A percentile compares a stretch with the other conserved stretches of the same genome.
Conservation (phyloP, 2,888 invertebrate genomes). For the Podotricha telesiphe region DNA sequence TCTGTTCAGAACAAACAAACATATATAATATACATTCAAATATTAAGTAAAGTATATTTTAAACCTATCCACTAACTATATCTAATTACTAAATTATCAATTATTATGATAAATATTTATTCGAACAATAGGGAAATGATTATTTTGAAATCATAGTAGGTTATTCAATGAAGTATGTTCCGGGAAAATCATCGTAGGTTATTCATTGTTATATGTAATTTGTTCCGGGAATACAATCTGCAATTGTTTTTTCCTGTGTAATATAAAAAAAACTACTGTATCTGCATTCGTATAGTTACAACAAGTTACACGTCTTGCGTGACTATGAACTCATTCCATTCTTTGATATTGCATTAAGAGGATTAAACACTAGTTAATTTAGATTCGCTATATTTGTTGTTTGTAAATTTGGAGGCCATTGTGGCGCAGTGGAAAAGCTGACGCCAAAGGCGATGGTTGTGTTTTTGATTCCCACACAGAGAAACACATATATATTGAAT, state of each 20-base stretch:
- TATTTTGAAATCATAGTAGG: conserved; percentile 43
- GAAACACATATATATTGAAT: too few species aligned
- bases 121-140: conserved; percentile 14
- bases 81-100: too few species aligned
- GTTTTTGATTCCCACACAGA: too few species aligned
- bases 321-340: conserved; percentile 8
- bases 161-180: conserved; percentile 39
- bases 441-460: too few species aligned
- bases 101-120: neutral
- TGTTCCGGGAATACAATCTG: conserved; percentile 14
- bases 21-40: too few species aligned
- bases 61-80: too few species aligned
- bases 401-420: too few species aligned
- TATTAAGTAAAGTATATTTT: too few species aligned
- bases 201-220: conserved; percentile 35
- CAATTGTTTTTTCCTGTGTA: conserved; percentile 39
- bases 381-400: neutral
- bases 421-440: too few species aligned
- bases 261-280: conserved; percentile 2
- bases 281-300: conserved; percentile 5
- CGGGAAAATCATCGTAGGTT: conserved; percentile 45
- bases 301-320: conserved; percentile 6
- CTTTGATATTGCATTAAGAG: neutral
- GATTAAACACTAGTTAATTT: neutral
- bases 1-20: too few species aligned